A percentile compares a stretch with the other conserved stretches of the same genome.
phyloP scores from a whole-genome alignment of 2,797 vertebrate species.

The Gallinago solitaria region DNA sequence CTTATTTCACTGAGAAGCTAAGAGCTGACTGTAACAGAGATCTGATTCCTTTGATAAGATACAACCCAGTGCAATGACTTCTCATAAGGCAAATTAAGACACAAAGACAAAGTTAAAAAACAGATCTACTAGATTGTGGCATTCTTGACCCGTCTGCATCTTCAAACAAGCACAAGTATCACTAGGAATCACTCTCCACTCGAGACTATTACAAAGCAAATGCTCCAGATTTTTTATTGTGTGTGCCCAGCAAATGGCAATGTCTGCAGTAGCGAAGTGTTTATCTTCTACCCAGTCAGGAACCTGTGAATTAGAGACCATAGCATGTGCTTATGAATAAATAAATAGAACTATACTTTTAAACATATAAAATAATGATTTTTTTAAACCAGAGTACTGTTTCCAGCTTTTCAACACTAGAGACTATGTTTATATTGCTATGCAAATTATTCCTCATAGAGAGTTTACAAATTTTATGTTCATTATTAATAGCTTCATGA shows the following conservation, averaged over 20 bases:
- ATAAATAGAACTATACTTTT: constrained; percentile 66
- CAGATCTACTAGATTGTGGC: background rate
- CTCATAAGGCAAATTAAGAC: background rate
- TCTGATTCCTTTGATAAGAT: background rate
- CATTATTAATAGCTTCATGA: constrained; percentile 81
- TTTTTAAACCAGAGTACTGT: constrained; percentile 19
- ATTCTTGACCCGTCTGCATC: background rate
- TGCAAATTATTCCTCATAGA: constrained; percentile 81
- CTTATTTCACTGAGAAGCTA: background rate
- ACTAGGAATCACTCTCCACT: background rate
- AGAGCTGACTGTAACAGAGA: background rate
- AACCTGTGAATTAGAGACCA: constrained; percentile 43
- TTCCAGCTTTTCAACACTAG: constrained; percentile 66
- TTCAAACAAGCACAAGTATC: background rate
- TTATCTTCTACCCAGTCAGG: background rate
- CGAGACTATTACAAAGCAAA: background rate
- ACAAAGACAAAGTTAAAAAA: background rate
- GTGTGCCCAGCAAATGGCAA: background rate
- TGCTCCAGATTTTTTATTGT: background rate
- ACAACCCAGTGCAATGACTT: background rate
- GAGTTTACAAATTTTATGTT: constrained; percentile 80
- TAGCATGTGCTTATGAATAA: constrained; percentile 77
- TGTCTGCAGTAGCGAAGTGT: background rate
- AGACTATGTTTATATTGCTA: constrained; percentile 76
- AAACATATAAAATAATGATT: constrained; percentile 60